Evolutionary conservation across 2,797 vertebrate species (phyloP), one percentile per base, ranked within the genome.

Genomic region (Brotula barbata): DNA sequence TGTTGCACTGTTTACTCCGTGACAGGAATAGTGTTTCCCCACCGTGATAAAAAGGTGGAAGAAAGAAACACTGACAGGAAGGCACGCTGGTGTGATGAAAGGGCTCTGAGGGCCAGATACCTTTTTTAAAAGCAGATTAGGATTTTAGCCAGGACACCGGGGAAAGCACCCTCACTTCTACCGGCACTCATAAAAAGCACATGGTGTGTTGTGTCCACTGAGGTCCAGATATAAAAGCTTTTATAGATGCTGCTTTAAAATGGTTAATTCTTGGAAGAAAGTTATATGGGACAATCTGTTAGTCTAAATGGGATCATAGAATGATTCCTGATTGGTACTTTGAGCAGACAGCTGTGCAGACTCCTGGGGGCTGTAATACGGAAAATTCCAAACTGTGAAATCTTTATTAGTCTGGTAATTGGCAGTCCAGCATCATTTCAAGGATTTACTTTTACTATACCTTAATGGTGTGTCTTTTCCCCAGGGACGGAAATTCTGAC

Each of bases 401-500:
- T 36, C 13, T 42, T 41, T 1, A 21, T 3, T 37, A 1, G 15
- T 43, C 28, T 8, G 17, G 28, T 23, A 14, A 42, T 6, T n/a
- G 25, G n/a, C n/a, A n/a, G n/a, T n/a, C n/a, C n/a, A n/a, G n/a
- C n/a, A n/a, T n/a, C n/a, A n/a, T n/a, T n/a, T n/a, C n/a, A n/a
- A n/a, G n/a, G n/a, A n/a, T 6, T 2, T 25, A 2, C 3, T 6
- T 50, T 68, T 8, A 31, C 5, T 54, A 9, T 42, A 60, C 11
- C 51, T 47, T 28, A 14, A 22, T 48, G 13, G 1, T 33, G 31
- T 33, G 31, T 6, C 6, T 10, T 68, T 33, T 55, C 58, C 34
- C 10, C 78, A 96, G 93, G 92, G 58, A 92, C 90, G 6, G 85
- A 94, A 64, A 92, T 94, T 65, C 89, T 92, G 50, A 88, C 72